phyloP scores from a whole-genome alignment of 2,113 vertebrate species.

The Podocnemis expansa region DNA sequence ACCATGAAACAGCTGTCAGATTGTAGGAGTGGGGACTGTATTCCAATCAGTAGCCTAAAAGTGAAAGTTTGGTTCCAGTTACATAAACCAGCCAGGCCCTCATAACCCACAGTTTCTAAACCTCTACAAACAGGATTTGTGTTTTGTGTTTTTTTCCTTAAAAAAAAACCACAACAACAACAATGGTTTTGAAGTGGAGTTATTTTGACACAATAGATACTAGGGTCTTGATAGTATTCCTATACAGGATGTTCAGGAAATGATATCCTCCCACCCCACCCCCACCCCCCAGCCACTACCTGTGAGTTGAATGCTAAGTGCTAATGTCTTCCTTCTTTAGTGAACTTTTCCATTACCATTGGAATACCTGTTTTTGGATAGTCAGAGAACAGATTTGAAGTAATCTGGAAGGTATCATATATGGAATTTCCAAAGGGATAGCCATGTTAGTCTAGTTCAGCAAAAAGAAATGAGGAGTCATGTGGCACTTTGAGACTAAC shows the following conservation, averaged over 20 bases:
- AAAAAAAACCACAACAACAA: neutral
- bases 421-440: too few species aligned
- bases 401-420: neutral
- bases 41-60: constrained; percentile 60
- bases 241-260: accelerated
- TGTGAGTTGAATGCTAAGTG: neutral
- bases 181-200: neutral
- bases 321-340: neutral
- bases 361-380: neutral
- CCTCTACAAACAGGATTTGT: constrained; percentile 29
- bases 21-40: neutral
- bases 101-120: neutral
- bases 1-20: constrained; percentile 59
- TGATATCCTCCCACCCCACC: neutral
- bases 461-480: too few species aligned
- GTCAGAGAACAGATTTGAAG: neutral
- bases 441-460: too few species aligned
- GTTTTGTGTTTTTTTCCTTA: too few species aligned
- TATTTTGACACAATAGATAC: neutral
- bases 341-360: neutral
- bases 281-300: neutral
- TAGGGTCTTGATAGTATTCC: accelerated
- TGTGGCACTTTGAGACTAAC: too few species aligned
- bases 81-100: constrained; percentile 54
- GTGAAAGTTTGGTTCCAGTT: constrained; percentile 65